Percentiles rank a stretch among this genome's conserved stretches.
Conservation (phyloP, 2,113 vertebrate species). For the Pyxicephalus adspersus region DNA sequence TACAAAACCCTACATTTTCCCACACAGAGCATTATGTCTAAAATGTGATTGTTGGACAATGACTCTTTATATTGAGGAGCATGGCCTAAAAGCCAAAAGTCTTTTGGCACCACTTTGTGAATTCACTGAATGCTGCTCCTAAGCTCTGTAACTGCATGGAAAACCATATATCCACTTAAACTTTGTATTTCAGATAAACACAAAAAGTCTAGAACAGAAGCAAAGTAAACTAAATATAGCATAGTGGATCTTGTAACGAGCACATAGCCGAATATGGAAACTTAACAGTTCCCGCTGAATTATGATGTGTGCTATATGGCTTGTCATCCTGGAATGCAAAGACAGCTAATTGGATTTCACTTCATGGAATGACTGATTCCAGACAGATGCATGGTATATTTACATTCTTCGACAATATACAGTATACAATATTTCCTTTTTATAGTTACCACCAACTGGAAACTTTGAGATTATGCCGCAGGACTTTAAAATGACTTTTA, state of each 20-base stretch:
- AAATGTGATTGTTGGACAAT: too few relatives aligned
- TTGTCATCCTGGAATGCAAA: constrained; percentile 31
- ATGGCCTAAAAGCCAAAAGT: too few relatives aligned
- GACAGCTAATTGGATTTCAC: constrained; percentile 4
- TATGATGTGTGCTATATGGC: constrained; percentile 11
- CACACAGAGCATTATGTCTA: too few relatives aligned
- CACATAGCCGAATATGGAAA: constrained; percentile 42
- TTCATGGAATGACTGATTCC: constrained; percentile 10
- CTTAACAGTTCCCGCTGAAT: neutral
- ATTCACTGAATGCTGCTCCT: too few relatives aligned
- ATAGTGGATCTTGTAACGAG: neutral
- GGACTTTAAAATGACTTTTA: too few relatives aligned
- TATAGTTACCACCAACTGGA: neutral
- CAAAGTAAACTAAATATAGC: constrained; percentile 1
- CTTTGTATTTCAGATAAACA: too few relatives aligned
- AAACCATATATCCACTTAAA: too few relatives aligned
- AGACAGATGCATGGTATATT: constrained; percentile 18
- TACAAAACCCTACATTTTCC: too few relatives aligned
- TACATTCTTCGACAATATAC: constrained; percentile 1
- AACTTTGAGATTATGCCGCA: neutral
- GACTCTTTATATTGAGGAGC: too few relatives aligned
- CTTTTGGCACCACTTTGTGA: too few relatives aligned
- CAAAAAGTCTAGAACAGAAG: neutral
- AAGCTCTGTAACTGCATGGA: too few relatives aligned
- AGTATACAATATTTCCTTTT: neutral